Percentiles rank a stretch among this genome's conserved stretches.
These are phyloP conservation scores for Nephila pilipes DNA, from an alignment of 1,140 invertebrate species.

Conservation along the genomic window DNA sequence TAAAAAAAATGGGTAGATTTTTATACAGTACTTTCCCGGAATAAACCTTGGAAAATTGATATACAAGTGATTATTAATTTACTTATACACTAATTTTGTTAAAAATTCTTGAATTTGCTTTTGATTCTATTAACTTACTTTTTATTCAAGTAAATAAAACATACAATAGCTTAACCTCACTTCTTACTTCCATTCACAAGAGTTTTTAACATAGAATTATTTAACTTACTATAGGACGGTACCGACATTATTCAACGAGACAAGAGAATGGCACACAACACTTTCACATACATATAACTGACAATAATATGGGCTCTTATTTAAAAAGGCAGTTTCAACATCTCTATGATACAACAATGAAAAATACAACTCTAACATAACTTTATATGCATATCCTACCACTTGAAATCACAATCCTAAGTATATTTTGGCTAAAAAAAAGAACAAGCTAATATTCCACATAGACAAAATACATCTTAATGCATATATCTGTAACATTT, in stretches of 20 bases:
- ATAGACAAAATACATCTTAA: constrained; percentile 37
- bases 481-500: background rate
- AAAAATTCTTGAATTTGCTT: background rate
- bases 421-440: background rate
- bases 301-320: constrained; percentile 52
- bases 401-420: constrained; percentile 15
- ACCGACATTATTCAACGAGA: background rate
- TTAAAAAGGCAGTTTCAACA: constrained; percentile 59
- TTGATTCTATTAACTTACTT: background rate
- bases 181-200: background rate
- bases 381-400: background rate
- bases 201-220: background rate
- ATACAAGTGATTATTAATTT: too few species aligned
- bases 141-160: background rate
- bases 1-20: too few species aligned
- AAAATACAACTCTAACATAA: background rate
- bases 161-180: background rate
- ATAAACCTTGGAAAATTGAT: too few species aligned
- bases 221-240: background rate
- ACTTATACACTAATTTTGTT: too few species aligned
- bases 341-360: background rate
- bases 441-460: background rate
- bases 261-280: background rate
- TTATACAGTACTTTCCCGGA: too few species aligned
- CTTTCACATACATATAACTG: background rate